Percentiles rank a stretch among this genome's conserved stretches.
Conservation (phyloP, 2,113 vertebrate genomes). For the Setophaga petechia region DNA sequence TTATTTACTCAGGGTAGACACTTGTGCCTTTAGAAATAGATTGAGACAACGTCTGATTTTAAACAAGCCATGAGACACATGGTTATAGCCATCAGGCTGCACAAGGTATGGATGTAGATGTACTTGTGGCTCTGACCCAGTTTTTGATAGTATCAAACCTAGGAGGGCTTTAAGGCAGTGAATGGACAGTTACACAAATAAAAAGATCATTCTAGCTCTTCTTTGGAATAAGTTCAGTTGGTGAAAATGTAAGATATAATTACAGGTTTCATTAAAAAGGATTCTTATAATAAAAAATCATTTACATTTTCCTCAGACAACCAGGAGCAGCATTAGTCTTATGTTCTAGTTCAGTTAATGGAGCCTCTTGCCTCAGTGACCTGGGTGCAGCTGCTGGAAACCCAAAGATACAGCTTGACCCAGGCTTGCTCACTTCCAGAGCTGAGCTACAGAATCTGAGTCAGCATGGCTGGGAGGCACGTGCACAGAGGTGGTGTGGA, state of each 20-base stretch:
- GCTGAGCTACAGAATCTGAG: not conserved
- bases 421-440: not conserved
- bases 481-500: not conserved
- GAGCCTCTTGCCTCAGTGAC: not conserved
- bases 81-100: not conserved
- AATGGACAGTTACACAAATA: not conserved
- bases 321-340: not conserved
- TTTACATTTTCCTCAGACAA: not conserved
- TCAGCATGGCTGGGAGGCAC: not conserved
- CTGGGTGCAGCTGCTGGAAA: not conserved
- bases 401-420: not conserved
- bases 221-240: not conserved
- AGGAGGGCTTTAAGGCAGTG: not conserved
- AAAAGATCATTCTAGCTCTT: not conserved
- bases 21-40: conserved; percentile 7
- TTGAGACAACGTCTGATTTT: not conserved
- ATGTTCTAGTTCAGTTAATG: not conserved
- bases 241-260: not conserved
- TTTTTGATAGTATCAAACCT: not conserved
- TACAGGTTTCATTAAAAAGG: not conserved
- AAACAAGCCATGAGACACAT: not conserved
- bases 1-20: not conserved
- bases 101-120: not conserved
- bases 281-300: not conserved
- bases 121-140: not conserved